phyloP scores from a whole-genome alignment of 2,113 vertebrate genomes.

The Dromaius novaehollandiae region DNA sequence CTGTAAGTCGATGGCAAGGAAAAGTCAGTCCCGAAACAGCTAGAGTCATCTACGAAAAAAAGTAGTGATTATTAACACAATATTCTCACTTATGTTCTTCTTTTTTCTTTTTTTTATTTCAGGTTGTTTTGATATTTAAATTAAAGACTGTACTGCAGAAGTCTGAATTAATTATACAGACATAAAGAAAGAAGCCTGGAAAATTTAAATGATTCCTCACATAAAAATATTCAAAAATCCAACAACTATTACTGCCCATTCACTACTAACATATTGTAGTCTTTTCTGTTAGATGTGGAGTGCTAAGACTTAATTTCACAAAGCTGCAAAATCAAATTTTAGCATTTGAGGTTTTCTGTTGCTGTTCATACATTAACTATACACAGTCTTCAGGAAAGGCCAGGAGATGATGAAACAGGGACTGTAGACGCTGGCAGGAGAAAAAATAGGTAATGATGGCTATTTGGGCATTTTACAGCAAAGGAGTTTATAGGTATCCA shows the following conservation, averaged over 20 bases:
- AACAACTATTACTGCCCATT: neutral
- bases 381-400: neutral
- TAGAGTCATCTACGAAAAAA: constrained; percentile 87
- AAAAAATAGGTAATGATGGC: neutral
- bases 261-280: neutral
- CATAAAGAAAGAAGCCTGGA: neutral
- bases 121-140: neutral
- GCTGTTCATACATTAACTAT: neutral
- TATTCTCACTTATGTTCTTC: neutral
- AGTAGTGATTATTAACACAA: constrained; percentile 38
- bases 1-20: constrained; percentile 95
- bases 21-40: constrained; percentile 90
- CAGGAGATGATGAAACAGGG: neutral
- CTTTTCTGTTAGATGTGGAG: neutral
- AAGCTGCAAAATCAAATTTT: neutral
- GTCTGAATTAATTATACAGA: neutral
- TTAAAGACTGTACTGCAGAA: neutral
- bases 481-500: neutral
- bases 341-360: neutral
- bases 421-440: neutral
- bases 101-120: neutral
- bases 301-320: neutral
- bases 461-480: neutral
- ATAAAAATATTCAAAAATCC: neutral
- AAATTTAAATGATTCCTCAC: neutral